Percentiles rank a stretch among this genome's conserved stretches.
Conservation (phyloP, 2,797 vertebrate genomes). For the Nyctibius grandis region DNA sequence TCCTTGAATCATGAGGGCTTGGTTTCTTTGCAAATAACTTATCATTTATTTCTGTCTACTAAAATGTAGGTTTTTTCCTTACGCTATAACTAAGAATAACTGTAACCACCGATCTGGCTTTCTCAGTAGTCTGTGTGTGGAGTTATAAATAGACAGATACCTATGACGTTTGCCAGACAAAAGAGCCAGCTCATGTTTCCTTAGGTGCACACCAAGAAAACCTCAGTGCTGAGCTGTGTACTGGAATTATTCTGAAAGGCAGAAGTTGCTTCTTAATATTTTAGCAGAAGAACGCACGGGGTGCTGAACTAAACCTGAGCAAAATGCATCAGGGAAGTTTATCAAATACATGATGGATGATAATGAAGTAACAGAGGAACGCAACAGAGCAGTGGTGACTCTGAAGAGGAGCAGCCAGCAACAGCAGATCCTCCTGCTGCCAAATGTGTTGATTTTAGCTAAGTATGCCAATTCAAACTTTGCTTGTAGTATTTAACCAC, state of each 20-base stretch:
- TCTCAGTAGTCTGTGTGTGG: conserved; percentile 16
- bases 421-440: not conserved
- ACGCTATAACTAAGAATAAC: not conserved
- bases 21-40: not conserved
- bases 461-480: not conserved
- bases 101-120: not conserved
- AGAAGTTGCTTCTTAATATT: not conserved
- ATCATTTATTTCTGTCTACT: not conserved
- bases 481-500: not conserved
- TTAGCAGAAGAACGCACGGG: not conserved
- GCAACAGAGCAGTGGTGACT: not conserved
- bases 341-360: not conserved
- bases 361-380: not conserved
- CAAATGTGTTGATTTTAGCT: not conserved
- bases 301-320: not conserved
- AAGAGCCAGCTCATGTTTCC: conserved; percentile 27
- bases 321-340: not conserved
- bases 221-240: not conserved
- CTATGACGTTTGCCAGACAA: not conserved
- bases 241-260: not conserved
- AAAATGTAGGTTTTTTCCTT: not conserved
- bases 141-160: conserved; percentile 32
- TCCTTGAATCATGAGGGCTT: not conserved
- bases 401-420: not conserved
- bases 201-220: not conserved